Evolutionary conservation across 64 coral and sea anemone genomes (phyloP), one percentile per base, ranked within the genome.

Genomic region (Acropora tenuis): DNA sequence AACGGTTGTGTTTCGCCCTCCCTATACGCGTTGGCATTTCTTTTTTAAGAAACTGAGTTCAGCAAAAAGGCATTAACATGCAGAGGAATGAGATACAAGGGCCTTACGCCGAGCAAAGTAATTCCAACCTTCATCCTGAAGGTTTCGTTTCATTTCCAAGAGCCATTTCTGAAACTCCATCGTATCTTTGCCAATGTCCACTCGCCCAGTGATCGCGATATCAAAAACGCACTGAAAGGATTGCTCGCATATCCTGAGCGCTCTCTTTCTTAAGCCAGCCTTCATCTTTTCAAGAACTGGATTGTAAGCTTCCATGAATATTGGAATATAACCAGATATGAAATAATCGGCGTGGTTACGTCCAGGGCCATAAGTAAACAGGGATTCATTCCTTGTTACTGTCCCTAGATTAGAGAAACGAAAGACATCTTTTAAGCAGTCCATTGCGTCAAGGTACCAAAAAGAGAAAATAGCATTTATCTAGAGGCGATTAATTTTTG

Each of bases 221-320:
- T 96, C 95, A 48, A 93, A 93, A 46, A 93, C 18, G 55, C 95
- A 96, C 41, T 88, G 91, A 47, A 93, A 20, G 47, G 85, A 93
- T 8, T 49, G 87, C 43, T 88, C 91, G 78, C 95, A 96, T 44
- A 77, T 73, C 41, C 8, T 46, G n/a, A 58, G 52, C 47, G 95
- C 87, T 30, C 76, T 17, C 43, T 58, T 48, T 60, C 86, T 88
- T 18, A 87, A 60, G 8, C 2, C 12, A 15, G 20, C 7, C 43
- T 93, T 50, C 46, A n/a, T 87, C 66, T 93, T 93, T 1, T 45
- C 43, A 2, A 90, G 41, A 47, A 87, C 82, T 12, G 93, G 73
- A 17, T 75, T 41, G 41, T 67, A 83, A 5, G 57, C 42, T 41
- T 93, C 88, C 13, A 93, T 78, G 50, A 96, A 93, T 1, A 57